phyloP scores from a whole-genome alignment of 2,888 invertebrate genomes.

The Sinohyriopsis cumingii region DNA sequence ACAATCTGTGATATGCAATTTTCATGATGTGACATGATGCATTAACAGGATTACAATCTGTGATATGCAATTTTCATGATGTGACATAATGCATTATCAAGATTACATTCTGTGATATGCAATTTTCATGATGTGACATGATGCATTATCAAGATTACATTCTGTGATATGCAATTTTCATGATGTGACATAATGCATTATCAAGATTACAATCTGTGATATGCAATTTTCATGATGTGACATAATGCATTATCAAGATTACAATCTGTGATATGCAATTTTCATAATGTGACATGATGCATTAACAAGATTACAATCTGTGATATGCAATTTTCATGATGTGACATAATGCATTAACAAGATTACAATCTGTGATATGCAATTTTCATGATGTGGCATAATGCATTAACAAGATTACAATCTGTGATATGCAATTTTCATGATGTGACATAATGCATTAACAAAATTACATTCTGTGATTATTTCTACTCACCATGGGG shows the following conservation, averaged over 20 bases:
- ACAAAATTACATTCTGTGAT: background rate
- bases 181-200: background rate
- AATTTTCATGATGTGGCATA: background rate
- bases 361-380: background rate
- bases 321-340: background rate
- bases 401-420: background rate
- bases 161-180: background rate
- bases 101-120: background rate
- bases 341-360: background rate
- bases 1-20: background rate
- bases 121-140: background rate
- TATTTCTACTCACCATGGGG: conserved; percentile 72
- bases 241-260: background rate
- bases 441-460: background rate
- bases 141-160: background rate
- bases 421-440: background rate
- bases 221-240: background rate
- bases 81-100: background rate
- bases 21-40: background rate
- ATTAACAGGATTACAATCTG: background rate
- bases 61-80: background rate
- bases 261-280: background rate
- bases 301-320: background rate
- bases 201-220: background rate
- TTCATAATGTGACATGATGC: background rate